Evolutionary conservation across 2,888 invertebrate genomes (phyloP).

Genomic region (Smittia aterrima): DNA sequence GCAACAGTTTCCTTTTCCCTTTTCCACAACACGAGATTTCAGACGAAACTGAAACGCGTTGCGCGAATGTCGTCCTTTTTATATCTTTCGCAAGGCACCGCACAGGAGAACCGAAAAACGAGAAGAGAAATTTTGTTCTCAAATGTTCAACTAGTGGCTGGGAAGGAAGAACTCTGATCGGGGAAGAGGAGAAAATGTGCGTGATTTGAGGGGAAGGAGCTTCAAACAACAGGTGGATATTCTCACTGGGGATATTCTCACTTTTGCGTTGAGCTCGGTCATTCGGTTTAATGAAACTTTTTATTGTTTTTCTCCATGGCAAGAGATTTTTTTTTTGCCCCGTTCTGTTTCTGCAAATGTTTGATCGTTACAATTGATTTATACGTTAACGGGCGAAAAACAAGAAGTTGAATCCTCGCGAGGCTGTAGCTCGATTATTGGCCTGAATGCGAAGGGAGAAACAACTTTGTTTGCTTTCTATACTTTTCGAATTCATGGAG

Average conservation of each 20-base stretch:
- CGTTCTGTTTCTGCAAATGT: neutral
- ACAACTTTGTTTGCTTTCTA: too few relatives aligned
- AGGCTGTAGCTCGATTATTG: too few relatives aligned
- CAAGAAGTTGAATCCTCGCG: too few relatives aligned
- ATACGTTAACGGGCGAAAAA: neutral
- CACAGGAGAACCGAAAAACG: neutral
- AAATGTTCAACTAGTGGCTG: conserved; percentile 33
- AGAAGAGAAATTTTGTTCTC: neutral
- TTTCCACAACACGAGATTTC: conserved; percentile 24
- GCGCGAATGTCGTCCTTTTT: conserved; percentile 32
- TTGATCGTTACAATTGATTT: conserved; percentile 6
- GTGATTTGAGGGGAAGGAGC: neutral
- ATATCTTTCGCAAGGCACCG: conserved; percentile 5
- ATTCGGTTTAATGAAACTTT: conserved; percentile 17
- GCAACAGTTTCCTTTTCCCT: neutral
- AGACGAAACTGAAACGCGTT: conserved; percentile 21
- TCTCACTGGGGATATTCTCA: neutral
- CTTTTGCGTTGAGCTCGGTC: neutral
- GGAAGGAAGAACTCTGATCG: neutral
- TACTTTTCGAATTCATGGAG: too few relatives aligned
- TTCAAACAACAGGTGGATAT: conserved; percentile 30
- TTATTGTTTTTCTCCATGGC: conserved; percentile 12
- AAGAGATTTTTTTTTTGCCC: neutral
- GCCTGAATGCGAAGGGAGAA: too few relatives aligned
- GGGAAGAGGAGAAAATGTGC: neutral